Base-by-base conservation (phyloP, 2,797 vertebrate genomes). In the Podargus strigoides region DNA sequence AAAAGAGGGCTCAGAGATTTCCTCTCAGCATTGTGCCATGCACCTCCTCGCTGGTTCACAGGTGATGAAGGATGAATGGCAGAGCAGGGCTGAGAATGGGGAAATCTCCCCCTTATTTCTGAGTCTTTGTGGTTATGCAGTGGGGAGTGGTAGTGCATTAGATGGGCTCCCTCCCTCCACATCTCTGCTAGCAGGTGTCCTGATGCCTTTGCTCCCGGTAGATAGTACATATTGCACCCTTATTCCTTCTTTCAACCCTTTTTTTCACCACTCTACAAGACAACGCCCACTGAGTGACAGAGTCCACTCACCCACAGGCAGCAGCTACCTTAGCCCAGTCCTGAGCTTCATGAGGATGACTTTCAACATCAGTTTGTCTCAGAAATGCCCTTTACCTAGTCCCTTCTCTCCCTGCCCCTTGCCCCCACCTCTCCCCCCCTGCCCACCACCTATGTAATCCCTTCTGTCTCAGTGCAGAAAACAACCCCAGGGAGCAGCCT, bases 1-100 rank as follows among this genome's bases (percentile, higher is more conserved):
- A 85, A 77, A 91, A 93, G 46, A 85, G 49, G 86, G 93, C 95
- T 94, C 83, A 85, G 81, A 91, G 94, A 85, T 93, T 96, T 85
- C 20, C 67, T 91, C 44, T 68, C 78, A 93, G 83, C 75, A 46
- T 30, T 74, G 86, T 89, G 78, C 93, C 34, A 2, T 21, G 55
- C 32, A 5, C 60, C 86, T 78, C 42, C 81, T 92, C 6, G 2
- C 62, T 68, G 56, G 74, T 42, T 88, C 76, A 12, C 72, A 91
- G 77, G 67, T 81, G 77, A 68, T 41, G 73, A 80, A 58, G 83
- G 62, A 42, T 2, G 56, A 77, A 69, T 11, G 49, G 28, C 59
- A 56, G 8, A 85, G 44, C 3, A 1, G 34, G 62, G 49, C 34
- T 82, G 53, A 75, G 64, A 53, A 74, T 1, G 20, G 59, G 42